Base-by-base conservation (phyloP, 2,113 vertebrate genomes). In the Panthera tigris region DNA sequence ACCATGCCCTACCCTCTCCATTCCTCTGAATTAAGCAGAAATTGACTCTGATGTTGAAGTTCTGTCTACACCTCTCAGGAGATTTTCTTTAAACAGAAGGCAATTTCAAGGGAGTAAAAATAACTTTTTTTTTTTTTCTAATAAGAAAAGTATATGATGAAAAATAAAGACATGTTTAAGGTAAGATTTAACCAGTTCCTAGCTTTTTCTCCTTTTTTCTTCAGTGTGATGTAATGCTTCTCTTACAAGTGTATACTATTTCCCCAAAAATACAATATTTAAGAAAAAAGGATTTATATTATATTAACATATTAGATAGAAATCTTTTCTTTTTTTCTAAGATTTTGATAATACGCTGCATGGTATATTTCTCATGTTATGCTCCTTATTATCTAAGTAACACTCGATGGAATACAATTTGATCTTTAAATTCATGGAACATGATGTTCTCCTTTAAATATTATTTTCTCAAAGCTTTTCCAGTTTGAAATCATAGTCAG, bases 21-120 rank as follows among this genome's bases (percentile, higher is more conserved):
- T 95, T 97, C 96, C 96, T 98, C 92, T 97, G 97, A 98, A 98
- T 98, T 98, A 98, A 96, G 94, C 68, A 98, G 94, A 98, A 98
- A 98, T 97, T 97, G 97, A 97, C 90, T 93, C 48, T 98, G 80
- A 98, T 96, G 97, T 98, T 98, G 89, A 94, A 98, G 95, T 98
- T 97, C 91, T 97, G 97, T 96, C 95, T 95, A 97, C 73, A 98
- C 90, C 65, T 98, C 97, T 96, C 94, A 96, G 88, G 95, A 96
- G 90, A 97, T 92, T 80, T 33, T 93, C 96, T 98, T 98, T 98
- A 98, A 98, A 98, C 88, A 98, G 96, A 98, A 96, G 61, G 48
- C 66, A 81, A 94, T 81, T 84, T 69, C 52, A 3, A 94, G 87
- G 94, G 50, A 74, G 11, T 91, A 91, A 89, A 45, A 66, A 80